phyloP scores from a whole-genome alignment of 2,888 invertebrate species.

The Cryptus armator region DNA sequence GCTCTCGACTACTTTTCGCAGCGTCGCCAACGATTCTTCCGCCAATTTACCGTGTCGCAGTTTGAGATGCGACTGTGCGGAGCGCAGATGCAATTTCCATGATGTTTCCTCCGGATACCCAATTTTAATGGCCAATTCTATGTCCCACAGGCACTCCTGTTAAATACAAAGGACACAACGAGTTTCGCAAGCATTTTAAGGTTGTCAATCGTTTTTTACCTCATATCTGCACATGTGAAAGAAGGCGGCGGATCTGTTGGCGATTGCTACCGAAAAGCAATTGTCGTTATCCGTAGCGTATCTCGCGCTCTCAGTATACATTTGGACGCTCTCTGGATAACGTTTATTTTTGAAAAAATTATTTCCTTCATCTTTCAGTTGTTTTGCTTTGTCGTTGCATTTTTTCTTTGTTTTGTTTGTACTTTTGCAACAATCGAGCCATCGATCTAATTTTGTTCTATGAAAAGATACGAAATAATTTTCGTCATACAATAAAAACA shows the following conservation, averaged over 20 bases:
- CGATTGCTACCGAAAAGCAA: constrained; percentile 88
- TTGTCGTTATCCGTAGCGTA: constrained; percentile 87
- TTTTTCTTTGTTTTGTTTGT: constrained; percentile 78
- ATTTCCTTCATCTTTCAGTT: constrained; percentile 86
- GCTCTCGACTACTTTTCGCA: constrained; percentile 69
- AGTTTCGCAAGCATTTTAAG: too few relatives aligned
- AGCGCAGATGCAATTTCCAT: constrained; percentile 89
- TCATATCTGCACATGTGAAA: constrained; percentile 87
- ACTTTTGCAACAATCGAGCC: constrained; percentile 80
- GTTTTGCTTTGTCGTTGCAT: constrained; percentile 79
- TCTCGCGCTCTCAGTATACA: constrained; percentile 88
- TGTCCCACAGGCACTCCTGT: constrained; percentile 89
- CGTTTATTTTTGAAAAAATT: constrained; percentile 87
- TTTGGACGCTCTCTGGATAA: constrained; percentile 86
- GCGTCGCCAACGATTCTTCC: constrained; percentile 72
- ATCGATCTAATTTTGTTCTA: constrained; percentile 81
- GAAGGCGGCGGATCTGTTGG: constrained; percentile 90
- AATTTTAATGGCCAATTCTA: constrained; percentile 87
- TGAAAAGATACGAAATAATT: constrained; percentile 26
- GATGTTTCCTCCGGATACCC: constrained; percentile 88
- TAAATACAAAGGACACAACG: constrained; percentile 5
- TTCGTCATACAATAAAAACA: background rate
- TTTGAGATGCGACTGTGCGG: constrained; percentile 88
- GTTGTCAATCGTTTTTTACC: constrained; percentile 82
- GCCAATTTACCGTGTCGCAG: constrained; percentile 85